Base-by-base conservation (phyloP, 2,797 vertebrate species). In the Apogon talboti region DNA sequence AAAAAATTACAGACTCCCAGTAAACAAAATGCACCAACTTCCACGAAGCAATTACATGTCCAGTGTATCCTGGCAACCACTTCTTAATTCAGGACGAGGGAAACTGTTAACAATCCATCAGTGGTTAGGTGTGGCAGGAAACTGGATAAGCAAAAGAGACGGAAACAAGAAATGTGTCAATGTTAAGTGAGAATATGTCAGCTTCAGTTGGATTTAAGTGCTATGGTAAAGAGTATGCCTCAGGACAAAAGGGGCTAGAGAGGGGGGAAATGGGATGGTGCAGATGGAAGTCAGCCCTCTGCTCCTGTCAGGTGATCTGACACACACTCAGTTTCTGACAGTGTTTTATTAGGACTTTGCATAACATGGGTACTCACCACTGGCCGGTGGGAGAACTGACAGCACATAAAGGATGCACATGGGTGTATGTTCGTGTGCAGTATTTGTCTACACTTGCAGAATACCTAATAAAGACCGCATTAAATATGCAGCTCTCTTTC, bases 261-360 rank as follows among this genome's bases (percentile, higher is more conserved):
- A 52, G 46, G 55, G 43, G 48, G 54, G 58, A 57, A 81, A 65
- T 72, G 61, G 78, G 41, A 66, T 53, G 24, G 71, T 11, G 68
- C 37, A 56, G 46, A 61, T 61, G 58, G 67, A 71, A 52, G 66
- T 76, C 12, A 56, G 68, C 74, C 59, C 66, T 76, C 80, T 78
- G 76, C 64, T 86, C 55, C 78, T 82, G 82, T 78, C 80, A 85
- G 81, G 82, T 84, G 75, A 81, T 71, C 73, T 85, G 87, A 88
- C 83, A 85, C 74, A 74, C 53, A 75, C 72, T 84, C 79, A 72
- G 55, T 52, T 79, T 83, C 65, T 78, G 81, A 86, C 80, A 84
- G 70, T 33, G 47, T 76, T 78, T 74, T 71, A 65, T 76, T 81
- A 56, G 15, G 52, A 70, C 74, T 87, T 87, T 78, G 69, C 77